A percentile compares a stretch with the other conserved stretches of the same genome.
Evolutionary conservation across 2,113 vertebrate species (phyloP).

Genomic region (Daphoenositta chrysoptera): DNA sequence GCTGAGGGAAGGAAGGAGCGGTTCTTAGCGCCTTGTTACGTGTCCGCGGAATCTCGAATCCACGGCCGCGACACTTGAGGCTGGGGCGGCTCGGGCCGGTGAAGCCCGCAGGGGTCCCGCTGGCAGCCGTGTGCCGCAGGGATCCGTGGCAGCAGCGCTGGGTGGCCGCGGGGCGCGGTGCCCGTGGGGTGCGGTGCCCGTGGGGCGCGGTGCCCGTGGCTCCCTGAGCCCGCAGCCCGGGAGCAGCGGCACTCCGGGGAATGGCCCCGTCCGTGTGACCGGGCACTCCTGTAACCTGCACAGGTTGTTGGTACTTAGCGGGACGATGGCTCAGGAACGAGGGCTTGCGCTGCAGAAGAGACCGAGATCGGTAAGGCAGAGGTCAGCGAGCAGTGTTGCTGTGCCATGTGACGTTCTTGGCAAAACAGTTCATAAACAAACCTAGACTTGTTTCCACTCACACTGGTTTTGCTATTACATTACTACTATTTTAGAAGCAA

Average conservation of each 20-base stretch:
- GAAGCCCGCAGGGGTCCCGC: fast-evolving
- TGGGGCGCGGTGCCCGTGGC: no score
- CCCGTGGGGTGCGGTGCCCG: no score
- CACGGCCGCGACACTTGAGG: fast-evolving
- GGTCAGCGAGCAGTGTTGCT: fast-evolving
- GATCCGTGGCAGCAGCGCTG: no score
- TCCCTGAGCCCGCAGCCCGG: fast-evolving
- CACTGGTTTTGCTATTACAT: fast-evolving
- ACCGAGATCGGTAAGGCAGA: fast-evolving
- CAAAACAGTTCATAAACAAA: fast-evolving
- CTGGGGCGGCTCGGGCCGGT: fast-evolving
- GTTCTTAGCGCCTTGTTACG: fast-evolving
- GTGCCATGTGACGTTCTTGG: fast-evolving
- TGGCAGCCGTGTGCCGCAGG: no score
- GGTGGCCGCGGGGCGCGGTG: no score
- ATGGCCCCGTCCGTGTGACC: fast-evolving
- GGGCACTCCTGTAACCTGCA: fast-evolving
- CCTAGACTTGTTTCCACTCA: background rate
- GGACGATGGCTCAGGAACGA: background rate
- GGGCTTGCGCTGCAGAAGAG: background rate
- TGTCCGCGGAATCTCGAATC: fast-evolving
- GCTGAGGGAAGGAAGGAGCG: fast-evolving
- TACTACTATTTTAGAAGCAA: background rate
- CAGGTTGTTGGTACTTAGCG: fast-evolving
- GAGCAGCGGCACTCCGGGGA: background rate